Percentiles rank a stretch among this genome's conserved stretches.
Evolutionary conservation across 2,797 vertebrate genomes (phyloP).

Genomic region (Sandelia bainsii): DNA sequence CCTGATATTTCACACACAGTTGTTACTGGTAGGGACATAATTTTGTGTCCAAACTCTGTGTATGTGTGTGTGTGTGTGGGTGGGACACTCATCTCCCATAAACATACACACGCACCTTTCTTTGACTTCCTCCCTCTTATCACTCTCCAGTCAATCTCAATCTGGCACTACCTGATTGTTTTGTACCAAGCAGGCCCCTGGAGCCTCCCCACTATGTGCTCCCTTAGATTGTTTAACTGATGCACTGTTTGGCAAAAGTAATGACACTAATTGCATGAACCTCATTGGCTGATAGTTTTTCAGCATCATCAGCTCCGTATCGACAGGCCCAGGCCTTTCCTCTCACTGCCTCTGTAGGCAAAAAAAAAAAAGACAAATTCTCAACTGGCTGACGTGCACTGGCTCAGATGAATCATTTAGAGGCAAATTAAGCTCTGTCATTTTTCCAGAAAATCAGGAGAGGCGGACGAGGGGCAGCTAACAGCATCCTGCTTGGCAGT

Average conservation of each 20-base stretch:
- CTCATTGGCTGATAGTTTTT: constrained; percentile 50
- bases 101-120: not conserved
- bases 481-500: constrained; percentile 28
- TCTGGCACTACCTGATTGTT: constrained; percentile 30
- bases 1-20: constrained; percentile 12
- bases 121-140: constrained; percentile 2
- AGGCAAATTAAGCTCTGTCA: constrained; percentile 45
- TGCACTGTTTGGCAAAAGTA: constrained; percentile 53
- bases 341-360: constrained; percentile 17
- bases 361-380: constrained; percentile 24
- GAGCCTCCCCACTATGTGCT: constrained; percentile 24
- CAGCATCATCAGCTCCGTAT: constrained; percentile 40
- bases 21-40: not conserved
- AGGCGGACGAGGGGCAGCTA: constrained; percentile 11
- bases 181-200: constrained; percentile 25
- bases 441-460: constrained; percentile 35
- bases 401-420: constrained; percentile 38
- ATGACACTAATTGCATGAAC: constrained; percentile 60
- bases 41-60: not conserved
- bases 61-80: not conserved
- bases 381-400: constrained; percentile 26
- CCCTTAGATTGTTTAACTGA: constrained; percentile 54
- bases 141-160: constrained; percentile 29
- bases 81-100: constrained; percentile 6
- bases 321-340: constrained; percentile 2